Evolutionary conservation across 2,113 vertebrate genomes (phyloP).

Genomic region (Periophthalmodon schlosseri): DNA sequence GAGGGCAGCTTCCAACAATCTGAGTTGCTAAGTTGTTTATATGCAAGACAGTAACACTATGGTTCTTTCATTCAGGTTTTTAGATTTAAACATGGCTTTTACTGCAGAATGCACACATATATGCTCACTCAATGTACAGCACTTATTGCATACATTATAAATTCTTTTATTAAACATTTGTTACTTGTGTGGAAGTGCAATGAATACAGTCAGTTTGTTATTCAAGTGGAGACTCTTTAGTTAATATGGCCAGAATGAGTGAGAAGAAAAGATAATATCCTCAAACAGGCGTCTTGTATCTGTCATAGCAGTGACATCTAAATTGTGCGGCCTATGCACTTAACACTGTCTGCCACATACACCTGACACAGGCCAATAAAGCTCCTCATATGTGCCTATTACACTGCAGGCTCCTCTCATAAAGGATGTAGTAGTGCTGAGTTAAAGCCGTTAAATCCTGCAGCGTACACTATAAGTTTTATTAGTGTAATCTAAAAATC

Average conservation of each 20-base stretch:
- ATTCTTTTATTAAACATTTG: background rate
- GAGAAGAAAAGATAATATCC: conserved; percentile 38
- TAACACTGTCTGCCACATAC: background rate
- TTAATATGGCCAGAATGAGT: background rate
- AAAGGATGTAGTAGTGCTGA: conserved; percentile 23
- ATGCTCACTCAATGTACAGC: too few species aligned
- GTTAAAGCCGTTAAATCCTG: conserved; percentile 22
- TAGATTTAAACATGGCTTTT: background rate
- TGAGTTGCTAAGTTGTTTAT: background rate
- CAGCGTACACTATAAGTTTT: conserved; percentile 21
- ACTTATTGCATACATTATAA: too few species aligned
- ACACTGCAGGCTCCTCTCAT: conserved; percentile 41
- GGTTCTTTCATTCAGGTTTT: background rate
- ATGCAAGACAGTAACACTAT: background rate
- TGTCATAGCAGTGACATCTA: conserved; percentile 44
- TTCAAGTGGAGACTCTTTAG: background rate
- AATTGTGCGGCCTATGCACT: conserved; percentile 16
- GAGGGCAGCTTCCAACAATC: background rate
- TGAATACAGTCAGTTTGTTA: background rate
- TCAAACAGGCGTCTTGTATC: conserved; percentile 12
- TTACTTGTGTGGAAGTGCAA: background rate
- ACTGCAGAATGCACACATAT: too few species aligned
- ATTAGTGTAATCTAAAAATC: conserved; percentile 15
- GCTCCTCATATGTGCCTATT: conserved; percentile 30
- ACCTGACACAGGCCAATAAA: conserved; percentile 6